Evolutionary conservation across 2,888 invertebrate species (phyloP).

Genomic region (Halictus quadricinctus): DNA sequence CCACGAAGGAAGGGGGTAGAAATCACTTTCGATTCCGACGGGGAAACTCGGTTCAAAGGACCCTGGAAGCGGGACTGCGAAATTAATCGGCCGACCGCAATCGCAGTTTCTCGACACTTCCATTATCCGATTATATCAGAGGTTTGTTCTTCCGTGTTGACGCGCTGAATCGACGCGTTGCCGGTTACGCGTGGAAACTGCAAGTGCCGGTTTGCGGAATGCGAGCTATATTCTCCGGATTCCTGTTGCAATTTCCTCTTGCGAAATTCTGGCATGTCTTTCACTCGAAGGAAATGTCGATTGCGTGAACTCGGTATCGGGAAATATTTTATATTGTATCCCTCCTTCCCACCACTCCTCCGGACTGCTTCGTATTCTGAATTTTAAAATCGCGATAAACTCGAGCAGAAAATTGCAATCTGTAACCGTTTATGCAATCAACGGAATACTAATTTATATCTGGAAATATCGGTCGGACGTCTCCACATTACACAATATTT

Average conservation of each 20-base stretch:
- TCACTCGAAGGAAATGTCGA: slow-evolving; percentile 1
- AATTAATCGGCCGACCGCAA: slow-evolving; percentile 42
- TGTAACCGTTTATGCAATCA: neutral
- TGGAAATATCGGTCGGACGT: neutral
- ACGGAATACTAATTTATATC: neutral
- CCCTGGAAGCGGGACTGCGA: slow-evolving; percentile 6
- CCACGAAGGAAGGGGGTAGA: neutral
- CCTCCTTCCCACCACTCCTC: neutral
- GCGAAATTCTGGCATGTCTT: slow-evolving; percentile 1
- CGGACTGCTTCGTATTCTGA: neutral
- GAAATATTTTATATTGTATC: neutral
- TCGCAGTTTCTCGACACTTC: slow-evolving; percentile 36
- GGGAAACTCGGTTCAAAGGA: slow-evolving; percentile 17
- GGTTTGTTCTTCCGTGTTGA: slow-evolving; percentile 24
- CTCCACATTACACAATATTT: too few species aligned
- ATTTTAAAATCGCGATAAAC: neutral
- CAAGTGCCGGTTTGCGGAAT: slow-evolving; percentile 9
- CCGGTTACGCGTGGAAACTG: slow-evolving; percentile 33
- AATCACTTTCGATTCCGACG: neutral
- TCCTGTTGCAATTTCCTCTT: slow-evolving; percentile 11
- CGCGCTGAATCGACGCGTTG: slow-evolving; percentile 4
- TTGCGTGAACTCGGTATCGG: neutral
- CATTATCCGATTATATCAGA: slow-evolving; percentile 51
- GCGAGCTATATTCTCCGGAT: neutral
- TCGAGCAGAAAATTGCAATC: neutral